Base-by-base conservation (phyloP, 2,888 invertebrate genomes). In the Ametastegia equiseti region DNA sequence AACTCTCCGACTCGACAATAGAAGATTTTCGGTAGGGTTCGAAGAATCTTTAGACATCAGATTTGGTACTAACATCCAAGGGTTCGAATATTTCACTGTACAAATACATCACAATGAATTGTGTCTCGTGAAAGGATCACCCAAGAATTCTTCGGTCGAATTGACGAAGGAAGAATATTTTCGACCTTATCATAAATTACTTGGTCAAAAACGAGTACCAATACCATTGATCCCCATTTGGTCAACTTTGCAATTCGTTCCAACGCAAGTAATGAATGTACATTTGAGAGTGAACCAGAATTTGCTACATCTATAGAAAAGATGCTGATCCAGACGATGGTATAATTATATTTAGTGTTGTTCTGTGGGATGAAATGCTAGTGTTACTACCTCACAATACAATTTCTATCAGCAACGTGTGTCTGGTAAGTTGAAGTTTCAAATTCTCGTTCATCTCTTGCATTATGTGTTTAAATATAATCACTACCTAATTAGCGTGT, bases 401-500 rank as follows among this genome's bases (percentile, higher is more conserved):
- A n/a, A n/a, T n/a, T n/a, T n/a, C n/a, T n/a, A n/a, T n/a, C n/a
- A n/a, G n/a, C n/a, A n/a, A n/a, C n/a, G n/a, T n/a, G n/a, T n/a
- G n/a, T n/a, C n/a, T n/a, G n/a, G n/a, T n/a, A n/a, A n/a, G n/a
- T n/a, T n/a, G n/a, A n/a, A n/a, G n/a, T n/a, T n/a, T n/a, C n/a
- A 42, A 42, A 5, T 42, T 42, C 9, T 9, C 42, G 42, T 42
- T 60, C 27, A 15, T 60, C 30, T 60, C 1, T n/a, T 67, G 39
- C n/a, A 33, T 23, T 67, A 36, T n/a, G n/a, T 39, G 71, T 30
- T 71, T 30, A 30, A 71, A 71, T 47, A 54, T 57, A 36, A 75
- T 75, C 23, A 54, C 42, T 13, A 47, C 30, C 47, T 47, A 75
- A 75, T 75, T 57, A 15, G 54, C 23, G 54, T 23, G 75, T 19